Base-by-base conservation (phyloP, 1,140 invertebrate species). In the Lasioglossum albipes region DNA sequence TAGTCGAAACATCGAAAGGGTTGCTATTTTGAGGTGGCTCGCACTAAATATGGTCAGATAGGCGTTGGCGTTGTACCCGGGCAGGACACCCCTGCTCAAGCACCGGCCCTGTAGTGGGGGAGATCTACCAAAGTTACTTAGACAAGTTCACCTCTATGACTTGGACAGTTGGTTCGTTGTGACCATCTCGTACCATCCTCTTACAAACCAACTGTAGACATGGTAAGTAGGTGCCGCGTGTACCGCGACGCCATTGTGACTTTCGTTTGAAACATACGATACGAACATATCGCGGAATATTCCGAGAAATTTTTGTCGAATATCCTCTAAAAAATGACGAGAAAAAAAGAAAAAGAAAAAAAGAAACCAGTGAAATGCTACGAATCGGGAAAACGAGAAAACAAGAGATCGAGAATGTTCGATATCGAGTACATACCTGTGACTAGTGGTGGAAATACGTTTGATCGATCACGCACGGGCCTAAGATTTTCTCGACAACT, bases 1-100 rank as follows among this genome's bases (percentile, higher is more conserved):
- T 90, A 91, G 89, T 91, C 84, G 88, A 91, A 89, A 88, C 84
- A 76, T 83, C 82, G 85, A 88, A 90, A 90, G 88, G 88, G 88
- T 83, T 87, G 89, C 90, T 91, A 91, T 91, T 91, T 92, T 89
- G 84, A 92, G 91, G 87, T 83, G 76, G 89, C 91, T 91, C 92
- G 88, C 87, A 92, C 93, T 93, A 93, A 93, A 93, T 93, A 93
- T 93, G 92, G 92, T 93, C 92, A 92, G 91, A 91, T 92, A 89
- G 89, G 84, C 84, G 86, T 91, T 87, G 85, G 86, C 88, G 88
- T 90, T 90, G 83, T 89, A 88, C 85, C 84, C 89, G 87, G 88
- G 86, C 89, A 86, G 84, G 82, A 85, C 89, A 93, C 88, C 90
- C 90, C 89, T 88, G 87, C 87, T 90, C 85, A 85, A 72, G 81